Evolutionary conservation across 2,888 invertebrate species (phyloP).

Genomic region (Nebria salina): DNA sequence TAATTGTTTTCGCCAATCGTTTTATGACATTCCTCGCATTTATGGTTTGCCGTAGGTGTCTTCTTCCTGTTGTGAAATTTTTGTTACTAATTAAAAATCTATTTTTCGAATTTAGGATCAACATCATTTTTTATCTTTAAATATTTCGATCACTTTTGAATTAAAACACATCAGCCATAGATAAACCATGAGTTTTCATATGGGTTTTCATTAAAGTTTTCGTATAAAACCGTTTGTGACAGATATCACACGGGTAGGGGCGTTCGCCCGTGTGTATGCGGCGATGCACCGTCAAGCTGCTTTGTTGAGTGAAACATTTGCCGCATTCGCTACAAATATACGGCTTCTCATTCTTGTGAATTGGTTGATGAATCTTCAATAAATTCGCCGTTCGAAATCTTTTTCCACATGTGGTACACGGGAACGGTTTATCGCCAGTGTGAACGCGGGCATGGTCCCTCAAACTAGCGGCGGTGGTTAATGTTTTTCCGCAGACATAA

Average conservation of each 20-base stretch:
- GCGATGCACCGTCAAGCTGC: constrained; percentile 64
- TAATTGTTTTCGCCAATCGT: too few species aligned
- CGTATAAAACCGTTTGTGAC: constrained; percentile 55
- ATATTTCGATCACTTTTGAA: too few species aligned
- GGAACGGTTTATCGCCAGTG: constrained; percentile 46
- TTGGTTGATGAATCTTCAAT: constrained; percentile 29
- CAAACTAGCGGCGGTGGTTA: constrained; percentile 47
- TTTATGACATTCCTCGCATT: constrained; percentile 15
- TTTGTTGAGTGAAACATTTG: constrained; percentile 60
- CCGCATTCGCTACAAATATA: constrained; percentile 51
- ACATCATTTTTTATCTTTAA: too few species aligned
- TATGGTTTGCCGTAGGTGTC: constrained; percentile 29
- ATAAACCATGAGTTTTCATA: constrained; percentile 54
- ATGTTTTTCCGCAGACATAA: constrained; percentile 41
- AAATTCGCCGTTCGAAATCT: constrained; percentile 33
- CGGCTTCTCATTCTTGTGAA: constrained; percentile 40
- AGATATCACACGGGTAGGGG: constrained; percentile 63
- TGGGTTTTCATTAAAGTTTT: constrained; percentile 59
- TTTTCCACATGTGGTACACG: constrained; percentile 45
- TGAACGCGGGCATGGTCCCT: constrained; percentile 38
- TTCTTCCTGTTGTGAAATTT: not conserved
- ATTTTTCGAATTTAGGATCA: too few species aligned
- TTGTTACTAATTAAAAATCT: too few species aligned
- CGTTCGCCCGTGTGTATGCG: constrained; percentile 67
- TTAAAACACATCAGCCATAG: constrained; percentile 7